Evolutionary conservation across 2,113 vertebrate genomes (phyloP).

Genomic region (Choloepus hoffmanni): DNA sequence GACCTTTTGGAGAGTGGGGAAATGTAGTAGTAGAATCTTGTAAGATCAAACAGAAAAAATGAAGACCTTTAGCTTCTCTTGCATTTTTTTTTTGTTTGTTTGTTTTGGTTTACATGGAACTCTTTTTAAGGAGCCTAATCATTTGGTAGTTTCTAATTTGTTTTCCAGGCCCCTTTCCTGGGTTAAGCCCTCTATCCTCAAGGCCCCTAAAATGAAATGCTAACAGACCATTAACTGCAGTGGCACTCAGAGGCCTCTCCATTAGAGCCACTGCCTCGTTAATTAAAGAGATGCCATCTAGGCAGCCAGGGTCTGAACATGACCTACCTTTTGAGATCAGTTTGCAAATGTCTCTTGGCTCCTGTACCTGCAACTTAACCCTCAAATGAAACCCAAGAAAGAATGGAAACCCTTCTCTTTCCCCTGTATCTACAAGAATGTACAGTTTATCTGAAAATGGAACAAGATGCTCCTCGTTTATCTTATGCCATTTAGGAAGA

Average conservation of each 20-base stretch:
- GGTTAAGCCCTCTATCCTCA: constrained; percentile 71
- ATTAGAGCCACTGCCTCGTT: constrained; percentile 70
- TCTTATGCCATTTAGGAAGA: constrained; percentile 45
- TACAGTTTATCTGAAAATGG: constrained; percentile 43
- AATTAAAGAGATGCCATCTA: constrained; percentile 76
- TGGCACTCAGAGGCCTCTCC: constrained; percentile 62
- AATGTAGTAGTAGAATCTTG: background rate
- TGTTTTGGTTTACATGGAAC: constrained; percentile 26
- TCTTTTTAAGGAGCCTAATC: constrained; percentile 69
- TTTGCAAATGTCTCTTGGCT: constrained; percentile 69
- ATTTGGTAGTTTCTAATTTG: background rate
- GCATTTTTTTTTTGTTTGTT: background rate
- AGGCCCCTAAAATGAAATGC: constrained; percentile 77
- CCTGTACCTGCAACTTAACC: constrained; percentile 59
- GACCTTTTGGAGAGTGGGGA: background rate
- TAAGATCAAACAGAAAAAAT: constrained; percentile 32
- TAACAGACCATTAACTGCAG: constrained; percentile 79
- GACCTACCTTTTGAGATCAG: constrained; percentile 74
- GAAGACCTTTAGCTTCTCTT: constrained; percentile 53
- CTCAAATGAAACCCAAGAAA: constrained; percentile 68
- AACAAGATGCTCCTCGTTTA: constrained; percentile 1
- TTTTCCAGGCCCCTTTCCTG: constrained; percentile 49
- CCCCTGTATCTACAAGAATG: background rate
- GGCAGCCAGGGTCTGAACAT: constrained; percentile 60
- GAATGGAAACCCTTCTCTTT: constrained; percentile 37